Conservation (phyloP, 35 echinoderm and acorn worm genomes). For the Apostichopus japonicus region DNA sequence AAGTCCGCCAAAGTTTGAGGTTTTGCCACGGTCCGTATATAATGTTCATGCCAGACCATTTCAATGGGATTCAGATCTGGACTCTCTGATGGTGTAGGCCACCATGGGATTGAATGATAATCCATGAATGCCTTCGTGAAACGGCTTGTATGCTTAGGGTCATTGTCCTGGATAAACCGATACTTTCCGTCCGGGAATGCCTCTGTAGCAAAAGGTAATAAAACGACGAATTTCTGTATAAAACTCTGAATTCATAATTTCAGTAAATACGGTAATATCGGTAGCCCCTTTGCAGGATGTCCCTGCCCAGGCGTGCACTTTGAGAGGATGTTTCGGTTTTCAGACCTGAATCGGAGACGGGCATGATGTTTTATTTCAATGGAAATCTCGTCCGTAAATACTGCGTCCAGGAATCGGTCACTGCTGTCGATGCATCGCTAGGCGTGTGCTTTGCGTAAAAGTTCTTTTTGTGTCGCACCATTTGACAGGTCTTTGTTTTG, state of each 20-base stretch:
- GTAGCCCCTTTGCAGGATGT: constrained; percentile 62
- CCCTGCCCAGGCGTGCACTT: constrained; percentile 69
- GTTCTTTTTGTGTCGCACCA: constrained; percentile 35
- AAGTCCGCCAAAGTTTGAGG: constrained; percentile 48
- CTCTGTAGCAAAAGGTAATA: no score
- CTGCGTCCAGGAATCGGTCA: no score
- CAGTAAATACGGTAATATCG: no score
- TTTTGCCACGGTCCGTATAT: constrained; percentile 20
- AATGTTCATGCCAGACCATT: constrained; percentile 40
- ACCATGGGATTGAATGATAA: constrained; percentile 47
- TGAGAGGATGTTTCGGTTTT: constrained; percentile 65
- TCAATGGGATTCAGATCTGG: no score
- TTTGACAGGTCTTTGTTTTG: constrained; percentile 51
- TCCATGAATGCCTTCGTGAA: no score
- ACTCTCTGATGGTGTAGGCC: constrained; percentile 42
- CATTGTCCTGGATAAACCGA: constrained; percentile 85
- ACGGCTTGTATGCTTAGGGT: constrained; percentile 67
- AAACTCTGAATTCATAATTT: no score
- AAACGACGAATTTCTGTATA: no score
- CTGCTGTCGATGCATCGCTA: no score
- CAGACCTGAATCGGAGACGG: constrained; percentile 2
- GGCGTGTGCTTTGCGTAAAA: no score
- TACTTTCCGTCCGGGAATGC: no score
- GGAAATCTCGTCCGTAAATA: no score
- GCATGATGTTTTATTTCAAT: no score